A percentile compares a stretch with the other conserved stretches of the same genome.
Evolutionary conservation across 1,140 invertebrate genomes (phyloP).

Genomic region (Tribolium madens): DNA sequence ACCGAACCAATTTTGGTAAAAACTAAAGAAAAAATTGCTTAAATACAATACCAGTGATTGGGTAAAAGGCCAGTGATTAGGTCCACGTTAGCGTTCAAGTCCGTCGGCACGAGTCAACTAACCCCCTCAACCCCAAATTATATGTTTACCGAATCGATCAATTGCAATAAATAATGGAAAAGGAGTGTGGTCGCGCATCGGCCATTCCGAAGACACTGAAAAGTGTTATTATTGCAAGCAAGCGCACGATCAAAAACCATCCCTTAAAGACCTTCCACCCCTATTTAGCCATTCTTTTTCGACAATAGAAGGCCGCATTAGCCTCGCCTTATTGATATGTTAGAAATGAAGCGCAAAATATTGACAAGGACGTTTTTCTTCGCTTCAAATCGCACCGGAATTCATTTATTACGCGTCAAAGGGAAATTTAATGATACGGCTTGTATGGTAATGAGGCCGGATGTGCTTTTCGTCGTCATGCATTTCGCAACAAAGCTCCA

Average conservation of each 20-base stretch:
- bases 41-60: neutral
- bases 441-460: conserved; percentile 21
- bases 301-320: conserved; percentile 24
- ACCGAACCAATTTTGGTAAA: no score
- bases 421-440: conserved; percentile 30
- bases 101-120: neutral
- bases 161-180: conserved; percentile 40
- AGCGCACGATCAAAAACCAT: conserved; percentile 40
- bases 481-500: conserved; percentile 12
- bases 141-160: conserved; percentile 27
- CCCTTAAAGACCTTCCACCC: conserved; percentile 14
- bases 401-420: conserved; percentile 19
- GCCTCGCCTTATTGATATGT: conserved; percentile 11
- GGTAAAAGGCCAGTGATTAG: neutral
- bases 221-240: conserved; percentile 22
- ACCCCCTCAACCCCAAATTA: neutral
- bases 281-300: conserved; percentile 14
- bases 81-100: neutral
- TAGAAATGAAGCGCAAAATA: conserved; percentile 7
- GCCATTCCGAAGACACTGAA: conserved; percentile 39
- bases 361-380: neutral
- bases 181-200: conserved; percentile 30
- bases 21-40: no score
- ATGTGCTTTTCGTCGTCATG: conserved; percentile 17
- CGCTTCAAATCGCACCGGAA: neutral